Conservation (phyloP, 2,797 vertebrate genomes). For the Macropus fuliginosus region DNA sequence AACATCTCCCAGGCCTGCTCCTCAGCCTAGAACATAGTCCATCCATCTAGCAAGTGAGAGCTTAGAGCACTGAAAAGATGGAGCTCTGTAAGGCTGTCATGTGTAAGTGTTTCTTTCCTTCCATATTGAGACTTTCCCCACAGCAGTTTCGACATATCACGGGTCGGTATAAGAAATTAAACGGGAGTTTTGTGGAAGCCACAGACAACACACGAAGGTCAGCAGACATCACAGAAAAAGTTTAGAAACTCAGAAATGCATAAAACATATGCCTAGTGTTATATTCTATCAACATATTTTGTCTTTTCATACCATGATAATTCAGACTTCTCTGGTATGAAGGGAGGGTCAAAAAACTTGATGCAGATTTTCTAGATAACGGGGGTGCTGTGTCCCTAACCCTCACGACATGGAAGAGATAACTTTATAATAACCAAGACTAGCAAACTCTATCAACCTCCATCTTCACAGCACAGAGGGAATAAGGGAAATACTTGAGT, state of each 20-base stretch:
- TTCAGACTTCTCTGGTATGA: neutral
- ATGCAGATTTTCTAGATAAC: neutral
- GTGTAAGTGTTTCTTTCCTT: neutral
- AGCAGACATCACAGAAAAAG: neutral
- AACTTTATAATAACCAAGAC: neutral
- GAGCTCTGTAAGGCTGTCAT: neutral
- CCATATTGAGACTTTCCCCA: neutral
- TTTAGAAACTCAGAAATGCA: neutral
- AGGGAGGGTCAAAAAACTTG: neutral
- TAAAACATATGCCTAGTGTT: neutral
- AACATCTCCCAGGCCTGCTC: neutral
- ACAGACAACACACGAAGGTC: neutral
- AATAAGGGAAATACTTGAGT: neutral
- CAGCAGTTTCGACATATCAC: neutral
- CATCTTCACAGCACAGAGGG: neutral
- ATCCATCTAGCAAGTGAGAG: neutral
- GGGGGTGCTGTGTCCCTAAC: neutral
- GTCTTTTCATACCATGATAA: neutral
- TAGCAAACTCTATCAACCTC: neutral
- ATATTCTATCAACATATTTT: neutral
- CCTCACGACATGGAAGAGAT: neutral
- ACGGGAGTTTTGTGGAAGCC: neutral
- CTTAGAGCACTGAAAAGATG: neutral
- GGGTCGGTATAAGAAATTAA: neutral
- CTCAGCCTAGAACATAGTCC: conserved; percentile 18